Base-by-base conservation (phyloP, 2,888 invertebrate species). In the Drosophila aldrichi region DNA sequence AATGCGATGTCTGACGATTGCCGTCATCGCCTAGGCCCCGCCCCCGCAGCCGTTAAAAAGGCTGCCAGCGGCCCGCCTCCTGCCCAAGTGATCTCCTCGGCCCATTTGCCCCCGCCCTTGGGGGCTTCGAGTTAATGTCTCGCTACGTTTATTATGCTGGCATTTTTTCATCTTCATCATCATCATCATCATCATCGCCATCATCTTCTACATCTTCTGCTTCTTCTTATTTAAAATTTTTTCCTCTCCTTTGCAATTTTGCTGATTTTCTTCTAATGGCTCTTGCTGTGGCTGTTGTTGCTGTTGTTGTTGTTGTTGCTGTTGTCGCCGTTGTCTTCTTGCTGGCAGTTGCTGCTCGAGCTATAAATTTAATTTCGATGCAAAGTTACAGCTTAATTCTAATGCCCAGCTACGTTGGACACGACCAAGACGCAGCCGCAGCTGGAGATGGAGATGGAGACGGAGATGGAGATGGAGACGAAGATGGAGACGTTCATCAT, bases 341-440 rank as follows among this genome's bases (percentile, higher is more conserved):
- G 65, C 52, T 58, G 55, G 58, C 64, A n/a, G 58, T 74, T 69
- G 59, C 46, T 57, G 76, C 52, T 46, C 41, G 32, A 70, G 88
- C 85, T 77, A 89, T 89, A 87, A 89, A 89, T 87, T 89, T 87
- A 87, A 87, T 89, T 89, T 89, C 79, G 67, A 89, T 89, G 85
- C 77, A 87, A 84, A 84, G 84, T 89, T 87, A 89, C 85, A 84
- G 77, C 84, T 84, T 84, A 84, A 89, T 84, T 84, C 84, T 89
- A 89, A 87, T 84, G 88, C 64, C 71, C 73, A 69, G 48, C 78
- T 52, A 68, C 61, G 67, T n/a, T 54, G 68, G 77, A 56, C 72
- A 73, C 72, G 64, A 58, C 64, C 49, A 46, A 51, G 68, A 62
- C 61, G 40, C 18, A 48, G 48, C 40, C 54, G 20, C 12, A n/a